These are phyloP conservation scores for Theristus sp. DNA, from an alignment of 2,888 invertebrate genomes.

Conservation along the genomic window DNA sequence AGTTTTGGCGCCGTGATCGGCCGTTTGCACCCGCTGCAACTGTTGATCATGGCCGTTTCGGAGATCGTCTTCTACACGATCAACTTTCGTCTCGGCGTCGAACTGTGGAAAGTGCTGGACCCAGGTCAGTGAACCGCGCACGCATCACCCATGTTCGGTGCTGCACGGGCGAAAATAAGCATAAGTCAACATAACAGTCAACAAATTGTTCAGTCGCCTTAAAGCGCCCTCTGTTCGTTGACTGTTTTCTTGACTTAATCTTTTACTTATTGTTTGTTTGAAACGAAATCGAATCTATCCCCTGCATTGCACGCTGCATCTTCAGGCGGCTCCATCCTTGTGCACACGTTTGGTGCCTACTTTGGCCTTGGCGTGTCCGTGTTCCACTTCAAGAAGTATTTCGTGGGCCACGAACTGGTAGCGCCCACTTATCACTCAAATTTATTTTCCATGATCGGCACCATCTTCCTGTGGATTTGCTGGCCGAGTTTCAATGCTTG, in stretches of 20 bases:
- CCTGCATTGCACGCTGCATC: neutral
- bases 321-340: constrained; percentile 85
- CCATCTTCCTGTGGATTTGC: constrained; percentile 75
- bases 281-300: neutral
- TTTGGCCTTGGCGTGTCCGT: constrained; percentile 73
- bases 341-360: constrained; percentile 91
- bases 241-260: too few relatives aligned
- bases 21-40: constrained; percentile 28
- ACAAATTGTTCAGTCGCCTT: too few relatives aligned
- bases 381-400: constrained; percentile 37
- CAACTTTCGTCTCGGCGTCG: constrained; percentile 21
- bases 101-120: constrained; percentile 12
- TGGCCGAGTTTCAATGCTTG: constrained; percentile 83
- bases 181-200: too few relatives aligned
- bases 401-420: constrained; percentile 31
- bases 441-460: constrained; percentile 79
- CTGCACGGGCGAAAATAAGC: too few relatives aligned
- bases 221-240: too few relatives aligned
- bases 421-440: constrained; percentile 62
- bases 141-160: too few relatives aligned
- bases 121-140: too few relatives aligned
- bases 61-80: constrained; percentile 20
- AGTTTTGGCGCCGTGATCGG: constrained; percentile 37
- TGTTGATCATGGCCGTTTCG: constrained; percentile 33
- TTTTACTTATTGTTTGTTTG: too few relatives aligned